Percentiles rank a stretch among this genome's conserved stretches.
phyloP scores from a whole-genome alignment of 1,140 invertebrate species.

The Tetraneura akinire region DNA sequence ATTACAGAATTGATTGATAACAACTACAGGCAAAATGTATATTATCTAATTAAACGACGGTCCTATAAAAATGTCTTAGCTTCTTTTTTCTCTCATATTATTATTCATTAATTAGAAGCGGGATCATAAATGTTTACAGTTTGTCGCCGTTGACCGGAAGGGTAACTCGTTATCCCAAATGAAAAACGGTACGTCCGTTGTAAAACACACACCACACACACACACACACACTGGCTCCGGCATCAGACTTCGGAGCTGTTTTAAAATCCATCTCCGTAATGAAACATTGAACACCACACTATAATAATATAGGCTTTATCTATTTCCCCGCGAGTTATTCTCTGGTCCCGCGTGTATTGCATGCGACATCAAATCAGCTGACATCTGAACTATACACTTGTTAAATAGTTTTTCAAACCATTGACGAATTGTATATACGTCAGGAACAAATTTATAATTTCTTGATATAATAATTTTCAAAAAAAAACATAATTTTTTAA shows the following conservation, averaged over 20 bases:
- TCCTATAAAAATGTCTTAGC: not conserved
- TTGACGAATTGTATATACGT: no score
- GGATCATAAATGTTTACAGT: not conserved
- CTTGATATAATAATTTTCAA: no score
- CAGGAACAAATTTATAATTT: no score
- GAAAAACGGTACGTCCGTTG: conserved; percentile 32
- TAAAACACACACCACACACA: not conserved
- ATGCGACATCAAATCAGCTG: not conserved
- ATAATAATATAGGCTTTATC: not conserved
- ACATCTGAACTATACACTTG: no score
- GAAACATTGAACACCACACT: conserved; percentile 28
- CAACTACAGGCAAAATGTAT: no score
- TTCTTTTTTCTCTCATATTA: not conserved
- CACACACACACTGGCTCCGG: not conserved
- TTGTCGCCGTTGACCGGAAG: conserved; percentile 22
- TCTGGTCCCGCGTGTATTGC: not conserved
- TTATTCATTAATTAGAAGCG: conserved; percentile 33
- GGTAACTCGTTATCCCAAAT: conserved; percentile 44
- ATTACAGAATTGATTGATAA: no score
- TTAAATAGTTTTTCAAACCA: no score
- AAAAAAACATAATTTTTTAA: no score
- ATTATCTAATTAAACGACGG: not conserved
- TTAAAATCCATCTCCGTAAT: conserved; percentile 51
- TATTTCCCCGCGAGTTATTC: conserved; percentile 3
- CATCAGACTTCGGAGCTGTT: conserved; percentile 15